Conservation (phyloP, 2,113 vertebrate species). For the Platycercus adscitus region DNA sequence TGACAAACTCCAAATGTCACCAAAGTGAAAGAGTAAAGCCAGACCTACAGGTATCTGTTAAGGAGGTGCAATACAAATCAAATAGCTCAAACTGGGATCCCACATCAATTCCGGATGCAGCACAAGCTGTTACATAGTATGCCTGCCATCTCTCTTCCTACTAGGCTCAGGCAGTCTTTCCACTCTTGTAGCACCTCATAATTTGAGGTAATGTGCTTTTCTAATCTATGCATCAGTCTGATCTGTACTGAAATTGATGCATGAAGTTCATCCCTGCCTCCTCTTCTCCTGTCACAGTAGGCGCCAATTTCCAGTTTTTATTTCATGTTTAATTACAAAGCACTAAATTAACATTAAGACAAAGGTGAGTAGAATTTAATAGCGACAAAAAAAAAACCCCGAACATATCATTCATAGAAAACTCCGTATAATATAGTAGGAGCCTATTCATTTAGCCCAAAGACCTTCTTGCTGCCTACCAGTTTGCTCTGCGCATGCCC, state of each 20-base stretch:
- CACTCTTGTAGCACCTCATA: not conserved
- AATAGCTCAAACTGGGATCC: not conserved
- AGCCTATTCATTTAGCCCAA: not conserved
- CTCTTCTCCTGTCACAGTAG: not conserved
- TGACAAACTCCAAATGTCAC: not conserved
- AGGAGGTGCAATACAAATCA: not conserved
- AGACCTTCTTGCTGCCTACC: not conserved
- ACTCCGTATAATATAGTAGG: not conserved
- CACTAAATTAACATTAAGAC: not conserved
- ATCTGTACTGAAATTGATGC: not conserved
- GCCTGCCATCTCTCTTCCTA: not conserved
- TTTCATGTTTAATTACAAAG: conserved; percentile 10
- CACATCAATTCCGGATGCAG: not conserved
- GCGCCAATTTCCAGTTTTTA: not conserved
- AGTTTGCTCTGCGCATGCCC: not conserved
- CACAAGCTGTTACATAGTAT: not conserved
- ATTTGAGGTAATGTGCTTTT: not conserved
- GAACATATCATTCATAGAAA: not conserved
- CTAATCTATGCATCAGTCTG: not conserved
- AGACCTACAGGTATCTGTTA: not conserved
- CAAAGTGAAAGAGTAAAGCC: not conserved
- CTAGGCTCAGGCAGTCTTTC: not conserved
- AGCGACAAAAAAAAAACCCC: not conserved
- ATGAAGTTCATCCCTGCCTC: not conserved
- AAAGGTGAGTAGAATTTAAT: not conserved